These are phyloP conservation scores for Lycaena phlaeas DNA, from an alignment of 2,888 invertebrate species.

Conservation along the genomic window DNA sequence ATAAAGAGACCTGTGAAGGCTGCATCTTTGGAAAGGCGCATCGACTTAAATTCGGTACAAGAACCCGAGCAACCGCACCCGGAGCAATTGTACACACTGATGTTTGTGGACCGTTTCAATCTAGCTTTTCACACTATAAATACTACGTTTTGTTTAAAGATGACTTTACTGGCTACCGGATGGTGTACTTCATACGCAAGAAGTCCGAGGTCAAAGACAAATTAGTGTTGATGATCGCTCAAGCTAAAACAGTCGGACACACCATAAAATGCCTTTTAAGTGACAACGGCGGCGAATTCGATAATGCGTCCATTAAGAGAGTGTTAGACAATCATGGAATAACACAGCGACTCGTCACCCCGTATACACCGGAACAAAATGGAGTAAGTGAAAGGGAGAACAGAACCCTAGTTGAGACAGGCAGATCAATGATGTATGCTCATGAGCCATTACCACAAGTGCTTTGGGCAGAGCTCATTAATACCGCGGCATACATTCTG, in stretches of 20 bases:
- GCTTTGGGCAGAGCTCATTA: slow-evolving; percentile 11
- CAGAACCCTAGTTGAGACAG: slow-evolving; percentile 1
- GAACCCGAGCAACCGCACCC: neutral
- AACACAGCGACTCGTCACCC: neutral
- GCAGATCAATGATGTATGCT: neutral
- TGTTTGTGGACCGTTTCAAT: slow-evolving; percentile 3
- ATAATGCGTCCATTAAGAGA: neutral
- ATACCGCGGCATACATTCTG: slow-evolving; percentile 17
- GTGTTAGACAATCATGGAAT: neutral
- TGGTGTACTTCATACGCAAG: neutral
- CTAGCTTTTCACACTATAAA: neutral
- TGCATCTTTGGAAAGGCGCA: slow-evolving; percentile 1
- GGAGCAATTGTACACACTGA: slow-evolving; percentile 1
- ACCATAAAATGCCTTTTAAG: neutral
- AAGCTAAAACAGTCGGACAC: too few relatives aligned
- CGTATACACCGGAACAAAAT: slow-evolving; percentile 6
- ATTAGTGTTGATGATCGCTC: neutral
- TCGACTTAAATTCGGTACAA: neutral
- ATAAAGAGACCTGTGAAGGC: neutral
- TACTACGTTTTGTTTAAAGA: slow-evolving; percentile 5
- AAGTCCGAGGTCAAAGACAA: neutral
- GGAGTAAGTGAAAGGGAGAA: slow-evolving; percentile 3
- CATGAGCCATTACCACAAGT: slow-evolving; percentile 9
- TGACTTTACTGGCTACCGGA: neutral
- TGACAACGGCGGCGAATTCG: slow-evolving; percentile 4